Conservation (phyloP, 2,113 vertebrate genomes). For the Calyptomena viridis region DNA sequence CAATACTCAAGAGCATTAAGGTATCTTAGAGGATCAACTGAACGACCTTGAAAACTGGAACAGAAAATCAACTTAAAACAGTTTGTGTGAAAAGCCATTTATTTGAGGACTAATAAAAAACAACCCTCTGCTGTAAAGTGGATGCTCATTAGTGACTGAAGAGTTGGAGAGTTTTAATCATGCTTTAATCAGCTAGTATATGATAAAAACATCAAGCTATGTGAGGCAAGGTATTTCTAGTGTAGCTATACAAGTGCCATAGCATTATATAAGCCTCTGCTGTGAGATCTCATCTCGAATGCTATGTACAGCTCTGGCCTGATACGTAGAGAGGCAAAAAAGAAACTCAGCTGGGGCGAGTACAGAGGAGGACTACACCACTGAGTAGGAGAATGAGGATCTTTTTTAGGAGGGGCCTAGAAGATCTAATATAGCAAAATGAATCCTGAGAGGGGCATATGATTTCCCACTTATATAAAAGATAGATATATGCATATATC, state of each 20-base stretch:
- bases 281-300: slow-evolving; percentile 50
- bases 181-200: slow-evolving; percentile 66
- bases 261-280: slow-evolving; percentile 64
- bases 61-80: slow-evolving; percentile 38
- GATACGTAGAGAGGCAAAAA: slow-evolving; percentile 53
- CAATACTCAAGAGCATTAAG: neutral
- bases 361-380: slow-evolving; percentile 58
- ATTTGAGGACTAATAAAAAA: slow-evolving; percentile 46
- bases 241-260: slow-evolving; percentile 58
- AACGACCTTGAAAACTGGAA: slow-evolving; percentile 52
- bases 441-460: neutral
- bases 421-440: slow-evolving; percentile 43
- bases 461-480: slow-evolving; percentile 38
- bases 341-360: slow-evolving; percentile 65
- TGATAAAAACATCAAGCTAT: slow-evolving; percentile 59
- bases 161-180: slow-evolving; percentile 69
- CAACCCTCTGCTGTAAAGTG: slow-evolving; percentile 45
- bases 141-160: slow-evolving; percentile 66
- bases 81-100: slow-evolving; percentile 51
- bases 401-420: slow-evolving; percentile 59
- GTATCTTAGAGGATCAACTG: slow-evolving; percentile 20
- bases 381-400: slow-evolving; percentile 59
- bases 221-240: slow-evolving; percentile 65
- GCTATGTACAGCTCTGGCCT: slow-evolving; percentile 47
- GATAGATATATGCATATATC: neutral